Conservation (phyloP, 2,888 invertebrate species). For the Coronaproctus castanopsis region DNA sequence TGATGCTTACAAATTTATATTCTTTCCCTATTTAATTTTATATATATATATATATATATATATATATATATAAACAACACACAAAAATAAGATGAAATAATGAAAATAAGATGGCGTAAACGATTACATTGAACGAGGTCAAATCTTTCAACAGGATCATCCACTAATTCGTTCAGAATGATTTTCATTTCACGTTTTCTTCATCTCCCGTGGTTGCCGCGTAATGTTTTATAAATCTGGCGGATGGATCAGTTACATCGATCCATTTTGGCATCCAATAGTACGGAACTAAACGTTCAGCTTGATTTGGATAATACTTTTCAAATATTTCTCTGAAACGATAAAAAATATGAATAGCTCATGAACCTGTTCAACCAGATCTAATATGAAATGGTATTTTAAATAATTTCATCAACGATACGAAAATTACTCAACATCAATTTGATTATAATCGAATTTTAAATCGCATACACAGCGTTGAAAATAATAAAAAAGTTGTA, state of each 20-base stretch:
- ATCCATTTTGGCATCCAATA: slow-evolving; percentile 66
- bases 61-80: too few species aligned
- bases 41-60: too few species aligned
- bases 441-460: too few species aligned
- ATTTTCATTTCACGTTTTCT: neutral
- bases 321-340: slow-evolving; percentile 39
- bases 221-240: slow-evolving; percentile 52
- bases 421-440: neutral
- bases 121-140: too few species aligned
- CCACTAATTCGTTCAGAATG: too few species aligned
- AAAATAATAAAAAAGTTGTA: too few species aligned
- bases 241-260: slow-evolving; percentile 49
- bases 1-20: too few species aligned
- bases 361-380: neutral
- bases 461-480: too few species aligned
- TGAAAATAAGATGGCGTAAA: too few species aligned
- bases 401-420: neutral
- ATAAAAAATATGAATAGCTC: slow-evolving; percentile 5
- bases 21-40: too few species aligned
- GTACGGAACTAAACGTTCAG: slow-evolving; percentile 41
- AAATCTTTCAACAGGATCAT: too few species aligned
- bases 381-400: neutral
- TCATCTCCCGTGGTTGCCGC: slow-evolving; percentile 28
- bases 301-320: slow-evolving; percentile 37
- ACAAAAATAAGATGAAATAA: too few species aligned